A percentile compares a stretch with the other conserved stretches of the same genome.
Conservation (phyloP, 1,140 invertebrate species). For the Proctacanthus coquilletti region DNA sequence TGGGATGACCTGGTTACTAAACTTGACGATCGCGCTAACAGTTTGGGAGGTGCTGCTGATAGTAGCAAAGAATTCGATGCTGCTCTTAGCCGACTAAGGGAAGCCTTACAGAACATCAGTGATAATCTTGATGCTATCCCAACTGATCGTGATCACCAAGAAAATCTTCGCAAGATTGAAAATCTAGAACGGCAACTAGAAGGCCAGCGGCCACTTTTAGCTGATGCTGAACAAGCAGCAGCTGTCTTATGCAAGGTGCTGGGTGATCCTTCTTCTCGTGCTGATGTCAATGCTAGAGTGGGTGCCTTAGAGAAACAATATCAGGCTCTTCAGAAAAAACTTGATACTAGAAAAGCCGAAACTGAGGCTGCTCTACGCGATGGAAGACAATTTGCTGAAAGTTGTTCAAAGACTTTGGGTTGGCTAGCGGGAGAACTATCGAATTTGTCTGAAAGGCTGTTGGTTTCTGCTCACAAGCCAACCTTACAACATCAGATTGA, state of each 20-base stretch:
- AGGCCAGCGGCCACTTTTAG: slow-evolving; percentile 68
- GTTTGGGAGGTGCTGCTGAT: slow-evolving; percentile 71
- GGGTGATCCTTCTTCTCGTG: slow-evolving; percentile 76
- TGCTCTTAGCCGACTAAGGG: slow-evolving; percentile 58
- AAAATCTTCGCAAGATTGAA: slow-evolving; percentile 71
- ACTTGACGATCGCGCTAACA: slow-evolving; percentile 67
- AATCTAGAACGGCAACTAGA: slow-evolving; percentile 76
- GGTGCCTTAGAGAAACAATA: slow-evolving; percentile 68
- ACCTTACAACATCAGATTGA: slow-evolving; percentile 73
- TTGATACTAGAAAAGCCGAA: slow-evolving; percentile 79
- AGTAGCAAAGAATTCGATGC: slow-evolving; percentile 83
- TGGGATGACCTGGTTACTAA: slow-evolving; percentile 65
- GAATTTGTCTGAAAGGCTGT: slow-evolving; percentile 53
- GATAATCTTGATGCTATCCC: slow-evolving; percentile 74
- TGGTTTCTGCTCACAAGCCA: slow-evolving; percentile 73
- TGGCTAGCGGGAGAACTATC: slow-evolving; percentile 72
- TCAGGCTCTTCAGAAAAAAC: slow-evolving; percentile 69
- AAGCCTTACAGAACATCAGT: slow-evolving; percentile 67
- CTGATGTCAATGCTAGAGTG: slow-evolving; percentile 81
- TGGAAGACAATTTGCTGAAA: slow-evolving; percentile 71
- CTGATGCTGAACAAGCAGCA: slow-evolving; percentile 75
- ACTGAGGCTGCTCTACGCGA: slow-evolving; percentile 72
- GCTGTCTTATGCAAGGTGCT: slow-evolving; percentile 72
- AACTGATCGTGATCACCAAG: slow-evolving; percentile 69
- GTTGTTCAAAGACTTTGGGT: slow-evolving; percentile 69